phyloP scores from a whole-genome alignment of 2,888 invertebrate genomes.

The Caenorhabditis sp. region DNA sequence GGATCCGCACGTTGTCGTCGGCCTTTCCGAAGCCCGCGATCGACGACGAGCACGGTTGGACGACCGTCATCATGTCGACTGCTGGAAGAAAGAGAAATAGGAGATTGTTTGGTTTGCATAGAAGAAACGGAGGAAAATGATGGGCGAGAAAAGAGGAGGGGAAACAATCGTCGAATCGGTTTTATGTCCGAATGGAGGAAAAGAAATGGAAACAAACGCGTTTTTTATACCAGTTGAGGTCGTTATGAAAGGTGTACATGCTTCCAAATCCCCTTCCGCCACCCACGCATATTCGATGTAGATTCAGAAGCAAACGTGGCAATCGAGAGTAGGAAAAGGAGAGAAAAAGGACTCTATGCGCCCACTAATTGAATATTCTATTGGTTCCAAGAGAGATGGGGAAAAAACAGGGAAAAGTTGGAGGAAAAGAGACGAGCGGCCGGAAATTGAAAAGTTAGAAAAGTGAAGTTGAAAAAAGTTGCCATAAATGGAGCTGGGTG shows the following conservation, averaged over 20 bases:
- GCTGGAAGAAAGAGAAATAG: not conserved
- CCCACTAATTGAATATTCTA: constrained; percentile 31
- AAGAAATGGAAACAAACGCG: constrained; percentile 13
- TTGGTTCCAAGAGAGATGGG: not conserved
- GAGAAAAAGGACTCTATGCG: not conserved
- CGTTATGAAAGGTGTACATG: constrained; percentile 1
- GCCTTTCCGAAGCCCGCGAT: constrained; percentile 32
- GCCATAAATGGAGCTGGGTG: not conserved
- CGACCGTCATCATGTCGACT: constrained; percentile 4
- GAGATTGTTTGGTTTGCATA: not conserved
- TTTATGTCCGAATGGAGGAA: constrained; percentile 19
- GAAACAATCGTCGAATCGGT: constrained; percentile 28
- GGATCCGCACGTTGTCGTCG: constrained; percentile 48
- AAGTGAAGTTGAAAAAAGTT: not conserved
- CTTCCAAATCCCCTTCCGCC: not conserved
- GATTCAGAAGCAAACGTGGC: not conserved
- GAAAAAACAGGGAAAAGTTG: not conserved
- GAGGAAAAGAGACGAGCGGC: not conserved
- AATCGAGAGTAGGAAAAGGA: constrained; percentile 11
- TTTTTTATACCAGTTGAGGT: too few relatives aligned
- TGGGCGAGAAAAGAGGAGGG: not conserved
- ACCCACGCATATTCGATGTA: not conserved
- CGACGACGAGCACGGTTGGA: constrained; percentile 34
- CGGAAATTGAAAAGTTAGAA: constrained; percentile 12
- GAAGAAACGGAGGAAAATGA: not conserved